A percentile compares a stretch with the other conserved stretches of the same genome.
Conservation (phyloP, 2,888 invertebrate species). For the Hypsopygia costalis region DNA sequence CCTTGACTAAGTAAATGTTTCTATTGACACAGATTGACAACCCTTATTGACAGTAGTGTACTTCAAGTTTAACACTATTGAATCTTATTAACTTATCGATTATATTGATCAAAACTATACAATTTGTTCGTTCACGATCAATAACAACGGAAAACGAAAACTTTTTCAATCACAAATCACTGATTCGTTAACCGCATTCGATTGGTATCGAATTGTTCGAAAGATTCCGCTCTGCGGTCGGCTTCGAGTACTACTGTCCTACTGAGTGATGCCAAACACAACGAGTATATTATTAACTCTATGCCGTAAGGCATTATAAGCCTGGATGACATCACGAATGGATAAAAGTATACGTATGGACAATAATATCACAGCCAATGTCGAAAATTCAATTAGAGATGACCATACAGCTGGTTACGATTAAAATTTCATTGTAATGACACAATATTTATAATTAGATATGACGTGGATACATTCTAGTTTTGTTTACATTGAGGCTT, state of each 20-base stretch:
- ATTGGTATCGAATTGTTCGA: slow-evolving; percentile 7
- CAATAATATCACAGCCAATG: slow-evolving; percentile 44
- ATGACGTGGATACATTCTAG: slow-evolving; percentile 41
- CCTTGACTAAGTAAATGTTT: too few species aligned
- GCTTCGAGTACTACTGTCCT: slow-evolving; percentile 48
- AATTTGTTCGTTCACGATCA: not conserved
- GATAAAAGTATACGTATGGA: slow-evolving; percentile 38
- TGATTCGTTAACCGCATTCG: slow-evolving; percentile 6
- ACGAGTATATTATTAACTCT: slow-evolving; percentile 59
- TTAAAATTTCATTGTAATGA: slow-evolving; percentile 18
- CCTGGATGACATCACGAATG: slow-evolving; percentile 59
- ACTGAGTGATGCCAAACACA: slow-evolving; percentile 59
- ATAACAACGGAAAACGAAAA: too few species aligned
- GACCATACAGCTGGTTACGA: slow-evolving; percentile 2
- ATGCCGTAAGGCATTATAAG: slow-evolving; percentile 52
- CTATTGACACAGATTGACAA: too few species aligned
- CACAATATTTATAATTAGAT: slow-evolving; percentile 13
- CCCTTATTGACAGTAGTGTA: too few species aligned
- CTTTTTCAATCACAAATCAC: not conserved
- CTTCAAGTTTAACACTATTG: not conserved
- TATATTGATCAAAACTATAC: not conserved
- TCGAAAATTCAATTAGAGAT: slow-evolving; percentile 13
- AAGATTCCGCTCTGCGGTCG: slow-evolving; percentile 28
- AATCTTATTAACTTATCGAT: not conserved
- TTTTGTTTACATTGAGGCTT: slow-evolving; percentile 50